These are phyloP conservation scores for Oreonectes daqikongensis DNA, from an alignment of 2,797 vertebrate species.

Conservation along the genomic window DNA sequence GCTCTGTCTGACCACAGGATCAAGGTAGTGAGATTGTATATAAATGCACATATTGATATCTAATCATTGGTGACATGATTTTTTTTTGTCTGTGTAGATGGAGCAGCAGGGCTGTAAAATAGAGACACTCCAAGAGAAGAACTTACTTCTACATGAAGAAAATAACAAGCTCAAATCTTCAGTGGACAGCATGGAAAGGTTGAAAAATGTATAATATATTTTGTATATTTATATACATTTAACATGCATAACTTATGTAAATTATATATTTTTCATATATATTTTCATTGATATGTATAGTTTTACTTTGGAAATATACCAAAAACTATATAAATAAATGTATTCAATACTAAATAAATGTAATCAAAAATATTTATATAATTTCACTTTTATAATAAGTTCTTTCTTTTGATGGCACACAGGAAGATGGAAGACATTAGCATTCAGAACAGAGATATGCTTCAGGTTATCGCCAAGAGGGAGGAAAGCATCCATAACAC, in stretches of 20 bases:
- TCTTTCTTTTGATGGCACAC: constrained; percentile 7
- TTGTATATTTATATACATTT: too few species aligned
- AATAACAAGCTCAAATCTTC: constrained; percentile 85
- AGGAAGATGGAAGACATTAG: constrained; percentile 84
- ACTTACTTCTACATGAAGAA: constrained; percentile 84
- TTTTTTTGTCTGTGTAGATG: constrained; percentile 67
- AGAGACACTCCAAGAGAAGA: constrained; percentile 84
- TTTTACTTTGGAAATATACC: too few species aligned
- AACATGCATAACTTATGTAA: too few species aligned
- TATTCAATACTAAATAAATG: too few species aligned
- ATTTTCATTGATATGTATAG: too few species aligned
- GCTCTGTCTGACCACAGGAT: constrained; percentile 83
- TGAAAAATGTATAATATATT: too few species aligned
- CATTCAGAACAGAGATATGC: constrained; percentile 81
- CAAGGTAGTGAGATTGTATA: constrained; percentile 71
- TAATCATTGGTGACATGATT: not conserved
- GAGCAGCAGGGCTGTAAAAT: constrained; percentile 87
- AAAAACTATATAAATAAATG: too few species aligned
- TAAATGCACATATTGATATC: not conserved
- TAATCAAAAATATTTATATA: too few species aligned
- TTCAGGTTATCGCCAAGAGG: constrained; percentile 80
- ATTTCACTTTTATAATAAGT: not conserved
- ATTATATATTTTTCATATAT: too few species aligned
- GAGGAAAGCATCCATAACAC: constrained; percentile 78
- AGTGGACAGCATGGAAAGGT: constrained; percentile 83